Evolutionary conservation across 2,113 vertebrate species (phyloP).

Genomic region (Calidris pugnax): DNA sequence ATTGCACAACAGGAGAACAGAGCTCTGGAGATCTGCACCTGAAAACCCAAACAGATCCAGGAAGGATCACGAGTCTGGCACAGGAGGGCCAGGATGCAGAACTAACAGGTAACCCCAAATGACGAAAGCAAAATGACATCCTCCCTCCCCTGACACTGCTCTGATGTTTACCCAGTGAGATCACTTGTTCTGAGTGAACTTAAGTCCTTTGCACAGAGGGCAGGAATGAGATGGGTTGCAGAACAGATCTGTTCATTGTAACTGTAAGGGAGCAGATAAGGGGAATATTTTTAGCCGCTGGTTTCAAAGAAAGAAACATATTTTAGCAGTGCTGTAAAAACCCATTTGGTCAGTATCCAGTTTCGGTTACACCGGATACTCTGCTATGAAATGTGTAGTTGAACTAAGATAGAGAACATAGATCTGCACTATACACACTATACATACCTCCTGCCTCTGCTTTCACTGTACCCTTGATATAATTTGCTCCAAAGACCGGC

Average conservation of each 20-base stretch:
- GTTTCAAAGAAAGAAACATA: background rate
- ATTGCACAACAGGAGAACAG: background rate
- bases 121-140: background rate
- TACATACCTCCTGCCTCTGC: conserved; percentile 89
- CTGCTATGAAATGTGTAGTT: background rate
- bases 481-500: conserved; percentile 95
- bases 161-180: background rate
- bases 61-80: background rate
- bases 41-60: background rate
- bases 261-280: background rate
- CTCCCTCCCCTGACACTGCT: background rate
- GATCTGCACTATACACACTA: background rate
- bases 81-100: background rate
- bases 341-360: background rate
- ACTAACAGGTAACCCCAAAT: background rate
- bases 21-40: background rate
- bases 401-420: background rate
- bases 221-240: background rate
- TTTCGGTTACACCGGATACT: background rate
- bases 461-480: conserved; percentile 87
- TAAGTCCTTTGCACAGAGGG: background rate
- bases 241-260: background rate
- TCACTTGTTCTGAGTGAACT: background rate
- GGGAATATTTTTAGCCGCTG: background rate
- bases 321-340: background rate